These are phyloP conservation scores for Rosalia funebris DNA, from an alignment of 2,888 invertebrate species.

Conservation along the genomic window DNA sequence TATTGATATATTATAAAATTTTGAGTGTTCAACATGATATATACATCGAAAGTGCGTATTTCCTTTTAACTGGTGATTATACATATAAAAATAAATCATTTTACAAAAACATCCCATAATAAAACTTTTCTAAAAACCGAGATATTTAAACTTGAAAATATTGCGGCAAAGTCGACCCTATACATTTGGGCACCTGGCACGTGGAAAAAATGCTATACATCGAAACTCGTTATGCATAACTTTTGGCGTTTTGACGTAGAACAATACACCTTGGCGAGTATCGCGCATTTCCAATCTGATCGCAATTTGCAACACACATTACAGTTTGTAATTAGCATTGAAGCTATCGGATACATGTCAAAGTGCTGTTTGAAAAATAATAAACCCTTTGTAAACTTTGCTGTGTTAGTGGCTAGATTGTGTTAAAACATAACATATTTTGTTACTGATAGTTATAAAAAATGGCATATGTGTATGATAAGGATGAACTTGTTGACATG, in stretches of 20 bases:
- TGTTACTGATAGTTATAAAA: not conserved
- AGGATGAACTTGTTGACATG: not conserved
- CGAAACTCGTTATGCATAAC: too few relatives aligned
- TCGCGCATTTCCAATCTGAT: not conserved
- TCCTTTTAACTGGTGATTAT: not conserved
- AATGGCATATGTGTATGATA: not conserved
- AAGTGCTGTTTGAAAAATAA: not conserved
- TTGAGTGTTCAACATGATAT: too few relatives aligned
- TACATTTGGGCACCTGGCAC: too few relatives aligned
- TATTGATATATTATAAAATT: too few relatives aligned
- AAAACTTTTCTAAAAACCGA: not conserved
- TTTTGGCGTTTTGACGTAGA: too few relatives aligned
- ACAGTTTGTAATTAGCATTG: not conserved
- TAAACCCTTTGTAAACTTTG: not conserved
- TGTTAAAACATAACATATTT: not conserved
- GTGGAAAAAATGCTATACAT: too few relatives aligned
- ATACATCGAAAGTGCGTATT: not conserved
- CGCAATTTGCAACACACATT: not conserved
- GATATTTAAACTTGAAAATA: not conserved
- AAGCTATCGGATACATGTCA: not conserved
- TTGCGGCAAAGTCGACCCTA: not conserved
- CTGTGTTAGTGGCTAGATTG: not conserved
- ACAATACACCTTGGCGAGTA: too few relatives aligned
- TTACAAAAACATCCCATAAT: not conserved
- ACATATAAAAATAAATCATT: not conserved